These are phyloP conservation scores for Tetheella fluctuosa DNA, from an alignment of 2,888 invertebrate genomes.

Conservation along the genomic window DNA sequence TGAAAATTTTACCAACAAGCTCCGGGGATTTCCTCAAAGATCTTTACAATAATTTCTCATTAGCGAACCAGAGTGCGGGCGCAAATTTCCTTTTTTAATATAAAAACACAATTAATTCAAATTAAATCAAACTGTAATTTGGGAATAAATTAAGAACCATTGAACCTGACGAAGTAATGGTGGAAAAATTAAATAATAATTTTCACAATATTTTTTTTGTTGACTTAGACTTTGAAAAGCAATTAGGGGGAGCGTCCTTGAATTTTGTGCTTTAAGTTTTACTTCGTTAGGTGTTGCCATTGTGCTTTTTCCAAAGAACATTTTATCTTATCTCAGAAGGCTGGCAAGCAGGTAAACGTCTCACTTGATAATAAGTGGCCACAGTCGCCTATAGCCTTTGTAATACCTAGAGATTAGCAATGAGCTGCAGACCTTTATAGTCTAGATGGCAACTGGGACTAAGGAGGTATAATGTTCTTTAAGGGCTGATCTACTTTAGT, in stretches of 20 bases:
- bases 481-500: too few relatives aligned
- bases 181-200: constrained; percentile 4
- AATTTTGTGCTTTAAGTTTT: neutral
- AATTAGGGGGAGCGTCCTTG: neutral
- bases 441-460: too few relatives aligned
- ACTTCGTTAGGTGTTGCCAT: neutral
- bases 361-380: too few relatives aligned
- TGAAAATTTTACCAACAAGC: neutral
- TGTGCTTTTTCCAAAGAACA: neutral
- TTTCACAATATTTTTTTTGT: constrained; percentile 2
- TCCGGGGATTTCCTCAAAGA: constrained; percentile 24
- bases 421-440: too few relatives aligned
- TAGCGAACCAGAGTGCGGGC: constrained; percentile 20
- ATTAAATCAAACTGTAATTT: constrained; percentile 49
- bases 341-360: too few relatives aligned
- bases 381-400: too few relatives aligned
- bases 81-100: constrained; percentile 4
- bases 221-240: neutral
- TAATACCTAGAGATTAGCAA: too few relatives aligned
- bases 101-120: constrained; percentile 49
- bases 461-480: too few relatives aligned
- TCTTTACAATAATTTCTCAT: constrained; percentile 51
- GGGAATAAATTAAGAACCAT: constrained; percentile 35
- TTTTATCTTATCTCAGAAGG: too few relatives aligned
- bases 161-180: neutral